Conservation (phyloP, 2,888 invertebrate genomes). For the Lottia gigantea region DNA sequence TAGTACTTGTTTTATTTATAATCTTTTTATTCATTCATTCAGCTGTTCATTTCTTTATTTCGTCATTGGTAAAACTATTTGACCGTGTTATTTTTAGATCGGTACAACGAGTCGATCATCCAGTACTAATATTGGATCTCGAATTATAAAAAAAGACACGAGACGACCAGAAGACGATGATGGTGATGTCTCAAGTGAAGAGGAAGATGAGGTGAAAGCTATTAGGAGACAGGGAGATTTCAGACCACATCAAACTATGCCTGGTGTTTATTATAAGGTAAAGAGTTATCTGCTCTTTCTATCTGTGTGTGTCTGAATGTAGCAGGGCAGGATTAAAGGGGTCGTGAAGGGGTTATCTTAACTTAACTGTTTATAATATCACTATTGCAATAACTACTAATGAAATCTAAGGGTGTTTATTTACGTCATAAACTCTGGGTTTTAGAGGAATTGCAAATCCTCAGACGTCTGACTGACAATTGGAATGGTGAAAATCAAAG, state of each 20-base stretch:
- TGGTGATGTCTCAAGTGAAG: constrained; percentile 38
- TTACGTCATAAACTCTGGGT: no score
- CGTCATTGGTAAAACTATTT: neutral
- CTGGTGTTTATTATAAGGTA: constrained; percentile 65
- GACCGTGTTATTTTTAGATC: no score
- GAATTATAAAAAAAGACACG: constrained; percentile 52
- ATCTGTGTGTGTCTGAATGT: no score
- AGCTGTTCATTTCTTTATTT: neutral
- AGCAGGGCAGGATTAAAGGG: no score
- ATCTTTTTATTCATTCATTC: neutral
- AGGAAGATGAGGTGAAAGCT: constrained; percentile 41
- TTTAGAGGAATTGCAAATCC: no score
- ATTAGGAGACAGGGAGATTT: constrained; percentile 55
- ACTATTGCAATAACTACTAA: no score
- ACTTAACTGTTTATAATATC: no score
- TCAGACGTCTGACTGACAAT: no score
- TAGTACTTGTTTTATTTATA: no score
- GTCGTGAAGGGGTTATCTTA: no score
- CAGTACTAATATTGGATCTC: constrained; percentile 50
- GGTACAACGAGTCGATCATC: constrained; percentile 1
- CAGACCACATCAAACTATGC: constrained; percentile 58
- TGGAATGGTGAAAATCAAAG: no score
- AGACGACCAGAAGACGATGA: constrained; percentile 46
- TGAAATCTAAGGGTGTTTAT: no score
- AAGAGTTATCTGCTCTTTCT: neutral